Evolutionary conservation across 2,888 invertebrate genomes (phyloP), one percentile per base, ranked within the genome.

Genomic region (Troides helena): DNA sequence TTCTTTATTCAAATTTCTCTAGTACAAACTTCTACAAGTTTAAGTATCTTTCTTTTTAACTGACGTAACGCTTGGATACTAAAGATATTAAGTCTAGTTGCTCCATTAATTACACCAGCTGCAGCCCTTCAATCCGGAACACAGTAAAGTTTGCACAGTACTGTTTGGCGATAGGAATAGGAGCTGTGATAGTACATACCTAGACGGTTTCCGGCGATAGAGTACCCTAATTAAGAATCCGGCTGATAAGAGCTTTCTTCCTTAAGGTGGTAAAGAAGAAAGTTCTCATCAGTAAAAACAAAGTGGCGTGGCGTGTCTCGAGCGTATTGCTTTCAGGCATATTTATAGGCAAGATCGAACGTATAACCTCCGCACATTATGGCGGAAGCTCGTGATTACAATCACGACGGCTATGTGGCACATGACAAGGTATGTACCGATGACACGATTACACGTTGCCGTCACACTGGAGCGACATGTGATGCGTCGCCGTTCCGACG

Each of bases 391-490:
- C 36, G 46, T 23, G 39, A 59, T 59, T 50, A 59, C 17, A 68
- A 68, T 68, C 63, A 68, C 58, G 68, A 63, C 50, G 62, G 46
- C 23, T 30, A 21, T 23, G 18, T 39, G 23, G 17, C 43, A 36
- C 50, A 8, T 62, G 50, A 50, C 14, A 43, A 62, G 58, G 67
- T 63, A 60, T 63, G 67, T 72, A 74, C 72, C 72, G 74, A 75
- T 90, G 90, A 89, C 89, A 89, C 85, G 80, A 81, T 86, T 88
- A 82, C 88, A 89, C 89, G 90, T 89, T 87, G 86, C 82, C 85
- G 84, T 82, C 82, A 72, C 74, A 83, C 80, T 69, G 65, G 61
- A 65, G 63, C 72, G 70, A 73, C 72, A 81, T 81, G 81, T 83
- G 83, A 81, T 79, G 78, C 77, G 78, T 57, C 56, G 65, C 72